Evolutionary conservation across 1,140 invertebrate species (phyloP).

Genomic region (Calliphora vicina): DNA sequence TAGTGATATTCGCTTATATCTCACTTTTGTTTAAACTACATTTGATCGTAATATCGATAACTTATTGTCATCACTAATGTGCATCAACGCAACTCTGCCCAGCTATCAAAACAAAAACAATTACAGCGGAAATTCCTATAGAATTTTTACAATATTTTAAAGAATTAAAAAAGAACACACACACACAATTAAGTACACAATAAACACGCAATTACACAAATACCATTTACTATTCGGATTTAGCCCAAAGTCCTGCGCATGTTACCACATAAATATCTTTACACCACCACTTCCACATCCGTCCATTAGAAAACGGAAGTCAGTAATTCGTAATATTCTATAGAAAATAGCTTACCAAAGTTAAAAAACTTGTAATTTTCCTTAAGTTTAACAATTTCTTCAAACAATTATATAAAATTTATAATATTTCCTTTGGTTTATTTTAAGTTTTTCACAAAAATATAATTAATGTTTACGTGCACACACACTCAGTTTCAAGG

Average conservation of each 20-base stretch:
- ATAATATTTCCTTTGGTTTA: background rate
- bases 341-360: background rate
- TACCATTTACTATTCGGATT: background rate
- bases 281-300: slow-evolving; percentile 29
- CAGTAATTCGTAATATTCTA: background rate
- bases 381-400: background rate
- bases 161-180: background rate
- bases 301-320: slow-evolving; percentile 34
- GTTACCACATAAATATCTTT: background rate
- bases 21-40: too few species aligned
- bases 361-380: background rate
- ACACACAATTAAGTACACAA: background rate
- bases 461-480: background rate
- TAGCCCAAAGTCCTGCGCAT: background rate
- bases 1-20: too few species aligned
- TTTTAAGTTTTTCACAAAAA: background rate
- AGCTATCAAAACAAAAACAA: background rate
- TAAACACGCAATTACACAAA: background rate
- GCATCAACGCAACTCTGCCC: too few species aligned
- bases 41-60: too few species aligned
- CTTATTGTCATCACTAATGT: too few species aligned
- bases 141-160: background rate
- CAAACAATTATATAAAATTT: background rate
- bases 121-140: background rate
- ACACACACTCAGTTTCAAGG: background rate